Conservation (phyloP, 2,888 invertebrate species). For the Tetragnatha montana region DNA sequence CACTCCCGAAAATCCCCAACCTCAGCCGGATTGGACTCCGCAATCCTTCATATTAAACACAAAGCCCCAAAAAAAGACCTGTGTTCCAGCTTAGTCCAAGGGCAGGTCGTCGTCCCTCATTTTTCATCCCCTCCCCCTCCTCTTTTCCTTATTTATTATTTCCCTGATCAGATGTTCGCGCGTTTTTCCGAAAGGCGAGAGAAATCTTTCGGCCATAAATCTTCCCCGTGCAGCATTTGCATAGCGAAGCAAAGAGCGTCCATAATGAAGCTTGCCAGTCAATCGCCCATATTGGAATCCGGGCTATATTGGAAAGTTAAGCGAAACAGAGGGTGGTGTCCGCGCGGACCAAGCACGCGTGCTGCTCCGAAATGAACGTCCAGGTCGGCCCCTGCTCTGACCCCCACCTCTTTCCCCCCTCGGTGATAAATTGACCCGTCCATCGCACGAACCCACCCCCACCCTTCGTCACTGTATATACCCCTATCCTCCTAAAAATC, state of each 20-base stretch:
- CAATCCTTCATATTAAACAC: neutral
- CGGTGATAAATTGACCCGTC: conserved; percentile 70
- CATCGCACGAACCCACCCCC: conserved; percentile 58
- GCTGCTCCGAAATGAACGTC: conserved; percentile 68
- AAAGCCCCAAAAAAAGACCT: neutral
- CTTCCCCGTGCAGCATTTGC: conserved; percentile 53
- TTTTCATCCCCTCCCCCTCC: conserved; percentile 52
- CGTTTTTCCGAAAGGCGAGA: conserved; percentile 9
- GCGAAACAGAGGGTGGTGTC: conserved; percentile 59
- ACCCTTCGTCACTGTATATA: conserved; percentile 69
- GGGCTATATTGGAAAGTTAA: conserved; percentile 67
- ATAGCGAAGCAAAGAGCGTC: conserved; percentile 49
- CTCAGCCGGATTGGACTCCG: neutral
- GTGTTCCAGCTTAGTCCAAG: conserved; percentile 22
- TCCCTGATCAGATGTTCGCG: conserved; percentile 18
- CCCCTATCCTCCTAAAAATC: conserved; percentile 70
- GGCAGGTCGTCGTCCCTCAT: conserved; percentile 33
- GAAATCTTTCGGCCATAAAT: conserved; percentile 67
- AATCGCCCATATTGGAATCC: conserved; percentile 70
- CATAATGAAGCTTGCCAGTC: conserved; percentile 67
- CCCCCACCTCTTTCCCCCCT: conserved; percentile 21
- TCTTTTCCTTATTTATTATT: conserved; percentile 3
- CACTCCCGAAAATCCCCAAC: neutral
- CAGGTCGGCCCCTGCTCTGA: conserved; percentile 54
- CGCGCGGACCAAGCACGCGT: conserved; percentile 63